phyloP scores from a whole-genome alignment of 2,113 vertebrate genomes.

The Eptesicus fuscus region DNA sequence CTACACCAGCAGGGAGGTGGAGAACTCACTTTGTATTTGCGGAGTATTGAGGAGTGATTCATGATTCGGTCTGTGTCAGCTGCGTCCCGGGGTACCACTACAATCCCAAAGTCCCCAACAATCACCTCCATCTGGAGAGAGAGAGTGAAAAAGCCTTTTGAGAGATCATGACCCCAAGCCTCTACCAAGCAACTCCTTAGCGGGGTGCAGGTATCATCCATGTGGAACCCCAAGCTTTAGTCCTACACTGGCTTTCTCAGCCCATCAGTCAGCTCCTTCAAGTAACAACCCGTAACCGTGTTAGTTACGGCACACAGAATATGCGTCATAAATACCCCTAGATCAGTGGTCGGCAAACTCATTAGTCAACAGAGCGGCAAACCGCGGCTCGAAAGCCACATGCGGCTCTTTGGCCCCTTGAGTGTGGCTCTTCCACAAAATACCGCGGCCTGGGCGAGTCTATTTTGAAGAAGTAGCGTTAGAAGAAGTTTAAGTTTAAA shows the following conservation, averaged over 20 bases:
- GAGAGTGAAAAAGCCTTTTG: not conserved
- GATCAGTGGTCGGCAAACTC: not conserved
- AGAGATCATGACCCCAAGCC: not conserved
- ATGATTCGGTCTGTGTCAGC: constrained; percentile 94
- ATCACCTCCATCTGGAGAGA: constrained; percentile 95
- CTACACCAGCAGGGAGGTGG: accelerated
- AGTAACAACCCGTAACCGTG: not conserved
- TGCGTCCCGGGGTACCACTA: constrained; percentile 96
- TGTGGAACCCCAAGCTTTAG: not conserved
- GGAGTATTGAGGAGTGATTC: constrained; percentile 97
- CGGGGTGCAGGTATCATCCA: not conserved
- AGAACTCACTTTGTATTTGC: constrained; percentile 92
- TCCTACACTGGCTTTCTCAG: not conserved
- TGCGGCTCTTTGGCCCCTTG: too few relatives aligned
- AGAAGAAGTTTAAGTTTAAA: too few relatives aligned
- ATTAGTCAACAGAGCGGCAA: too few relatives aligned
- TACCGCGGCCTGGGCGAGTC: too few relatives aligned
- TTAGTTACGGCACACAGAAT: not conserved
- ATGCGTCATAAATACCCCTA: not conserved
- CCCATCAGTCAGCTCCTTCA: not conserved
- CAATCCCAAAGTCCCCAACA: constrained; percentile 96
- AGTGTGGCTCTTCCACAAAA: too few relatives aligned
- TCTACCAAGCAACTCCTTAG: not conserved
- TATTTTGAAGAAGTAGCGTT: too few relatives aligned
- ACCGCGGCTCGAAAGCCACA: too few relatives aligned